Conservation (phyloP, 2,888 invertebrate genomes). For the Ditylenchus weischeri region DNA sequence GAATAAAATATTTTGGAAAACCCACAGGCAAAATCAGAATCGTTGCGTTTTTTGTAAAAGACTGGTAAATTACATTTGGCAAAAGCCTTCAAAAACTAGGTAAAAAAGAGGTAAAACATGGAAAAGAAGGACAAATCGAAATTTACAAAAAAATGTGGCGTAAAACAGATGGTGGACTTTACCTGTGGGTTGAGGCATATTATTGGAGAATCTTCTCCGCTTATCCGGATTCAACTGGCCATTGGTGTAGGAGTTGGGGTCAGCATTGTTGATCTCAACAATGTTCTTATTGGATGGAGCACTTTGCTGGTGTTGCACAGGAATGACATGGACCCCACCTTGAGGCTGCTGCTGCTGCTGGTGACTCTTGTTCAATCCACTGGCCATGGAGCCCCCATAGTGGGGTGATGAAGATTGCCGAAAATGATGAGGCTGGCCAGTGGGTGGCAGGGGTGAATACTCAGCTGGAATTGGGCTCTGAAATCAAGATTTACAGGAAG, state of each 20-base stretch:
- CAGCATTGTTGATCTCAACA: conserved; percentile 34
- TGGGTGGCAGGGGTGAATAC: no score
- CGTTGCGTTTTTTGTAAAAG: no score
- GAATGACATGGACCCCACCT: conserved; percentile 14
- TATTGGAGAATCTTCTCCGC: not conserved
- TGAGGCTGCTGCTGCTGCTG: conserved; percentile 3
- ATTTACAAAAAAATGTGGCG: no score
- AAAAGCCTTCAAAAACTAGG: no score
- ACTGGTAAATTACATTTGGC: no score
- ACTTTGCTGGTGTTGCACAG: conserved; percentile 16
- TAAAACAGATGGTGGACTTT: not conserved
- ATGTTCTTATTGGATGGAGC: conserved; percentile 14
- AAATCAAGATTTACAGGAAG: no score
- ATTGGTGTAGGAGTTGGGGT: conserved; percentile 30
- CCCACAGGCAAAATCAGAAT: no score
- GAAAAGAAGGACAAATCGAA: no score
- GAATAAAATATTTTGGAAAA: no score
- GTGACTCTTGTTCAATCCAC: not conserved
- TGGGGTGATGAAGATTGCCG: conserved; percentile 10
- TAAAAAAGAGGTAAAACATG: no score
- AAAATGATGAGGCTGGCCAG: not conserved
- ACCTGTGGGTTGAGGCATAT: conserved; percentile 4
- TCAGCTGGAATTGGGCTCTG: no score
- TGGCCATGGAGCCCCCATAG: conserved; percentile 7
- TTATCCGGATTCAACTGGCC: conserved; percentile 25